Base-by-base conservation (phyloP, 2,113 vertebrate species). In the Galemys pyrenaicus region DNA sequence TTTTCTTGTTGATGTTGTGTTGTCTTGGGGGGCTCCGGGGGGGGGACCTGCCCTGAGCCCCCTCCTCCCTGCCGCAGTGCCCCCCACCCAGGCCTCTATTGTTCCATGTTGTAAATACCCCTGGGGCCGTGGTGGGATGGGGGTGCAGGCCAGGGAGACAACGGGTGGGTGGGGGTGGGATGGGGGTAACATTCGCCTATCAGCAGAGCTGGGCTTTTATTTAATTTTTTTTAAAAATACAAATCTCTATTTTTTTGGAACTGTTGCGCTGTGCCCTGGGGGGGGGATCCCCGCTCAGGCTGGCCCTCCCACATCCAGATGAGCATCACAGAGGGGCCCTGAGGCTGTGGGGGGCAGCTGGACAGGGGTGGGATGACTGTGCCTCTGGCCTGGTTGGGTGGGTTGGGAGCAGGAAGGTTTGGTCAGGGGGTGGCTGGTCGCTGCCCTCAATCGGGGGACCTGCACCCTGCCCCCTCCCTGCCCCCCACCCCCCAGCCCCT, bases 161-260 rank as follows among this genome's bases (percentile, higher is more conserved):
- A n/a, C 0, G 17, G 93, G 97, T 44, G 96, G 94, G 95, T 81
- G 89, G 96, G 95, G 94, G 95, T 80, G 89, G 96, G 87, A 46
- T 22, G 32, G 80, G 95, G 96, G 95, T 83, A 94, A 97, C 97
- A 96, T 94, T 97, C 20, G 97, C 97, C 97, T 97, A 97, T 97
- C 97, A 97, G 97, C 97, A 97, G 97, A 97, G 97, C 97, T 97
- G 97, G 96, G 97, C 96, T 97, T 97, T 97, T 97, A 97, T 97
- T 97, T 97, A 97, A 97, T 97, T 97, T 97, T 97, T 97, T 97
- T 97, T 85, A 89, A 95, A 90, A 97, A 97, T 96, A 97, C 92
- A 97, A 96, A 97, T 97, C 96, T 97, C 96, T 97, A 97, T 97
- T 97, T 97, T 97, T 97, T 97, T 97, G 97, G 96, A 97, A 97